A percentile compares a stretch with the other conserved stretches of the same genome.
Conservation (phyloP, 2,797 vertebrate genomes). For the Dryobates pubescens region DNA sequence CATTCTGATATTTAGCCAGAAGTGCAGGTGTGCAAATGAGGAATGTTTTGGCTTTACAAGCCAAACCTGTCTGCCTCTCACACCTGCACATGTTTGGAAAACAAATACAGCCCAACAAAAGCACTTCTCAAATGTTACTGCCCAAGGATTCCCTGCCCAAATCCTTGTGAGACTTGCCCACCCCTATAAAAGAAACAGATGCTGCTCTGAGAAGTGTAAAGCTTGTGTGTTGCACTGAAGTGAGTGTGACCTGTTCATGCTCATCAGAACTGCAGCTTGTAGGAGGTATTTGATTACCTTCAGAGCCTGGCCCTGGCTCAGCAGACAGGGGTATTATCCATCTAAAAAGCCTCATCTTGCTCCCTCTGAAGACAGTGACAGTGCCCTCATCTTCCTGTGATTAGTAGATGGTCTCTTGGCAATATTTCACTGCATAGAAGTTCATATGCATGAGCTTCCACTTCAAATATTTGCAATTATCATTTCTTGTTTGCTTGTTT, state of each 20-base stretch:
- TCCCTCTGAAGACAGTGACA: not conserved
- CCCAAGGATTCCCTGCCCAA: not conserved
- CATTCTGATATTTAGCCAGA: slow-evolving; percentile 9
- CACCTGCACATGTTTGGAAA: slow-evolving; percentile 2
- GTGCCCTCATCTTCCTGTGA: not conserved
- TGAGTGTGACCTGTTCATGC: not conserved
- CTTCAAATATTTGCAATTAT: not conserved
- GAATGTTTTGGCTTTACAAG: not conserved
- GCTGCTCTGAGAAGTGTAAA: not conserved
- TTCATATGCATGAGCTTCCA: not conserved
- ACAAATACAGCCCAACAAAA: not conserved
- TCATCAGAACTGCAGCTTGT: not conserved
- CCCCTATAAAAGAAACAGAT: not conserved
- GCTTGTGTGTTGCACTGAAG: not conserved
- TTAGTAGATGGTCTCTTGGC: not conserved
- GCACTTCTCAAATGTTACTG: not conserved
- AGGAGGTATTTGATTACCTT: not conserved
- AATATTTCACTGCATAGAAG: not conserved
- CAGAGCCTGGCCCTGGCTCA: not conserved
- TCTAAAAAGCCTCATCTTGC: not conserved
- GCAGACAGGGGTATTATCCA: not conserved
- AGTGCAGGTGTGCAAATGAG: slow-evolving; percentile 47
- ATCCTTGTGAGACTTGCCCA: not conserved
- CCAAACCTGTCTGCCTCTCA: slow-evolving; percentile 1
- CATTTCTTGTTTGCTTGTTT: not conserved